A percentile compares a stretch with the other conserved stretches of the same genome.
Evolutionary conservation across 2,888 invertebrate genomes (phyloP).

Genomic region (Apodemia duryi): DNA sequence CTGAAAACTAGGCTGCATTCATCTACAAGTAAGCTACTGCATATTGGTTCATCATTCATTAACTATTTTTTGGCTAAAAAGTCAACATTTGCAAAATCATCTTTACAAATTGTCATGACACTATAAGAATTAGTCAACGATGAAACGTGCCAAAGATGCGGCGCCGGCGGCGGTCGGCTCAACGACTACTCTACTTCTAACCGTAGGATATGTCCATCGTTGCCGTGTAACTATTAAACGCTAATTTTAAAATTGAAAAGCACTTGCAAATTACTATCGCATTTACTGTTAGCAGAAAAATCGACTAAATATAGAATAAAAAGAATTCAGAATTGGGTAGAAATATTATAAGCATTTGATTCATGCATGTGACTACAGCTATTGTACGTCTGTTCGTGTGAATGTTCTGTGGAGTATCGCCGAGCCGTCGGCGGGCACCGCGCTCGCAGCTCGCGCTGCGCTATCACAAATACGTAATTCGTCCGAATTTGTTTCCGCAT

Average conservation of each 20-base stretch:
- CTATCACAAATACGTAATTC: constrained; percentile 73
- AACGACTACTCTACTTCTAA: constrained; percentile 46
- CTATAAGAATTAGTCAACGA: constrained; percentile 76
- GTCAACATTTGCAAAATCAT: constrained; percentile 77
- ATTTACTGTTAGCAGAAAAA: constrained; percentile 42
- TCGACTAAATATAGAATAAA: constrained; percentile 47
- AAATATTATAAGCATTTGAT: constrained; percentile 43
- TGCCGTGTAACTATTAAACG: constrained; percentile 50
- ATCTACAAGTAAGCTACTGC: constrained; percentile 77
- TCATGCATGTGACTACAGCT: constrained; percentile 48
- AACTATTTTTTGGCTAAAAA: constrained; percentile 78
- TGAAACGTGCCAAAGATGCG: constrained; percentile 54
- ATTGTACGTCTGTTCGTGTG: constrained; percentile 34
- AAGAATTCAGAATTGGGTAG: constrained; percentile 37
- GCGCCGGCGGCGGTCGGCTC: constrained; percentile 52
- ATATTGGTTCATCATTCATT: constrained; percentile 77
- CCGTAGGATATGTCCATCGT: constrained; percentile 63
- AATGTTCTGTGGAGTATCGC: constrained; percentile 36
- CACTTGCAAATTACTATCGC: constrained; percentile 49
- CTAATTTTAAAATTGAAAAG: constrained; percentile 49
- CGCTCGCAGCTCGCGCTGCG: constrained; percentile 50
- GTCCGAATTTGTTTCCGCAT: constrained; percentile 75
- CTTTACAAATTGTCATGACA: constrained; percentile 76
- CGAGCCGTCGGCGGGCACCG: constrained; percentile 53
- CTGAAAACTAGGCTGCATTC: constrained; percentile 74